These are phyloP conservation scores for Ascidia mentula DNA, from an alignment of 23 tunicate species.

Conservation along the genomic window DNA sequence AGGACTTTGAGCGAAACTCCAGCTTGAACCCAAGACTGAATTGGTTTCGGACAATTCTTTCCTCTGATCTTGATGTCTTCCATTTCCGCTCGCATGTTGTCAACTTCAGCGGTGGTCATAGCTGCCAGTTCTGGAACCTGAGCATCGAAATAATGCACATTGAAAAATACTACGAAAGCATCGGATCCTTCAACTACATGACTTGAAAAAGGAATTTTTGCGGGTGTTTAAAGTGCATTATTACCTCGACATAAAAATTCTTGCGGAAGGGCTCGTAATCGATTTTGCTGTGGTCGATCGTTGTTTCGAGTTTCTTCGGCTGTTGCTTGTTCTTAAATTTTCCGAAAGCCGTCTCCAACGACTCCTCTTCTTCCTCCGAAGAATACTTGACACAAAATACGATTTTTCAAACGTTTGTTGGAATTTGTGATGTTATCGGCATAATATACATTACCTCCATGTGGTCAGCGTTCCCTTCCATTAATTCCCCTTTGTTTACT, in stretches of 20 bases:
- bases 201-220: not conserved
- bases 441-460: slow-evolving; percentile 61
- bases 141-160: too few species aligned
- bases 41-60: slow-evolving; percentile 96
- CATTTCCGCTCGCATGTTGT: slow-evolving; percentile 65
- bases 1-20: slow-evolving; percentile 87
- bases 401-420: not conserved
- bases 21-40: slow-evolving; percentile 96
- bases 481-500: slow-evolving; percentile 72
- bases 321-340: slow-evolving; percentile 84
- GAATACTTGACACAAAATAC: slow-evolving; percentile 56
- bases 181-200: too few species aligned
- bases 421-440: not conserved
- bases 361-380: slow-evolving; percentile 89
- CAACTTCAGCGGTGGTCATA: slow-evolving; percentile 83
- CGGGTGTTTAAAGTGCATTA: not conserved
- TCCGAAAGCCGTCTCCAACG: slow-evolving; percentile 72
- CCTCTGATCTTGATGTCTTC: slow-evolving; percentile 94
- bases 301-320: slow-evolving; percentile 77
- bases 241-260: slow-evolving; percentile 88
- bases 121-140: slow-evolving; percentile 91
- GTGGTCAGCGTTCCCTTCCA: slow-evolving; percentile 83
- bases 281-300: slow-evolving; percentile 81
- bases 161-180: too few species aligned
- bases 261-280: slow-evolving; percentile 82